Evolutionary conservation across 2,797 vertebrate species (phyloP).

Genomic region (Notamacropus eugenii): DNA sequence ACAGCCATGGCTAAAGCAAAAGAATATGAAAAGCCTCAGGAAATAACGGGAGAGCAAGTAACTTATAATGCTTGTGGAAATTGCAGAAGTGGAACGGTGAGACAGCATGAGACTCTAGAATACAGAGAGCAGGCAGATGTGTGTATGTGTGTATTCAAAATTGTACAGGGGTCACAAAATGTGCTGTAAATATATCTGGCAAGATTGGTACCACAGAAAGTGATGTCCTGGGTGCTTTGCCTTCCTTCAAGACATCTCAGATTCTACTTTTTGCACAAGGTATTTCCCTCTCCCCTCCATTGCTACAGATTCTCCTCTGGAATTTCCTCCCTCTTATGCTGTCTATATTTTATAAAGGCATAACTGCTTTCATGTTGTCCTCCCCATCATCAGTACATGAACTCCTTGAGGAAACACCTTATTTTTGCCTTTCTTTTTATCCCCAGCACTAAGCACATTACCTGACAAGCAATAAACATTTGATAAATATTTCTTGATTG

Average conservation of each 20-base stretch:
- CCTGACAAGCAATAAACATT: not conserved
- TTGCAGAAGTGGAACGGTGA: not conserved
- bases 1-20: not conserved
- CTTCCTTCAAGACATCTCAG: not conserved
- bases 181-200: not conserved
- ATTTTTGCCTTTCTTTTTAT: not conserved
- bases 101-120: not conserved
- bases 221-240: not conserved
- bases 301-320: not conserved
- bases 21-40: not conserved
- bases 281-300: not conserved
- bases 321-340: not conserved
- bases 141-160: not conserved
- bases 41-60: not conserved
- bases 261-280: not conserved
- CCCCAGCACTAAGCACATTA: not conserved
- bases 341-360: not conserved
- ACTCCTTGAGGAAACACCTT: not conserved
- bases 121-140: not conserved
- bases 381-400: not conserved
- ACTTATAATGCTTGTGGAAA: not conserved
- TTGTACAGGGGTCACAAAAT: not conserved
- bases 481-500: not conserved
- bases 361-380: not conserved
- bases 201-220: not conserved